A percentile compares a stretch with the other conserved stretches of the same genome.
Evolutionary conservation across 2,888 invertebrate genomes (phyloP).

Genomic region (Euproctis similis): DNA sequence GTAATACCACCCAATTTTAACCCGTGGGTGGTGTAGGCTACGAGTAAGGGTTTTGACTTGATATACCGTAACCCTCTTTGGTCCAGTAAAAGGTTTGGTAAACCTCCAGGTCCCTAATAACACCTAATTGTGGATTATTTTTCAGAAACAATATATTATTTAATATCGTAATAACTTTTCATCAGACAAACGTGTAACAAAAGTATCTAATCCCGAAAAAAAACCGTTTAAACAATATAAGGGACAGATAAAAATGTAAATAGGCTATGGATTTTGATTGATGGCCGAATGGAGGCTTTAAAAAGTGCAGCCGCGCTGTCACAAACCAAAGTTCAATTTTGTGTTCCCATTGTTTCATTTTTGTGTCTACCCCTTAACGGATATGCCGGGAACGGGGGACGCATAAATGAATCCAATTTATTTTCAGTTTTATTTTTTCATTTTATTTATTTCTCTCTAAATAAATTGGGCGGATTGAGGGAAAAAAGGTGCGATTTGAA

Average conservation of each 20-base stretch:
- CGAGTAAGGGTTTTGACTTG: too few relatives aligned
- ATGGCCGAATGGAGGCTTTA: constrained; percentile 48
- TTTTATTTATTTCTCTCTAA: constrained; percentile 21
- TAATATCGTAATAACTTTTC: too few relatives aligned
- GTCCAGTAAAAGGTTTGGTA: too few relatives aligned
- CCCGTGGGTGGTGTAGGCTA: too few relatives aligned
- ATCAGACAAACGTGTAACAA: neutral
- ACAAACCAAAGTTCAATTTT: constrained; percentile 61
- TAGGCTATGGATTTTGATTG: constrained; percentile 45
- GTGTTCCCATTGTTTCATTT: constrained; percentile 51
- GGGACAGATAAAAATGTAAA: constrained; percentile 29
- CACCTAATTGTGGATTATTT: too few relatives aligned
- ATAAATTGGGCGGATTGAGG: constrained; percentile 22
- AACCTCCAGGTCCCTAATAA: too few relatives aligned
- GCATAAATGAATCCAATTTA: constrained; percentile 63
- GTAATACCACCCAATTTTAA: too few relatives aligned
- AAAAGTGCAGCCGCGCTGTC: constrained; percentile 39
- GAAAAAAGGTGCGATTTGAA: too few relatives aligned
- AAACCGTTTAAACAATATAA: constrained; percentile 23
- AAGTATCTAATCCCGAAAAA: constrained; percentile 6
- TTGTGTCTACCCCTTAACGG: constrained; percentile 51
- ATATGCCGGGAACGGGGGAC: constrained; percentile 34
- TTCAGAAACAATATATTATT: too few relatives aligned
- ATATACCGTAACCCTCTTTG: too few relatives aligned
- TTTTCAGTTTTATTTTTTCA: constrained; percentile 42